phyloP scores from a whole-genome alignment of 2,113 vertebrate species.

The Nymphicus hollandicus region DNA sequence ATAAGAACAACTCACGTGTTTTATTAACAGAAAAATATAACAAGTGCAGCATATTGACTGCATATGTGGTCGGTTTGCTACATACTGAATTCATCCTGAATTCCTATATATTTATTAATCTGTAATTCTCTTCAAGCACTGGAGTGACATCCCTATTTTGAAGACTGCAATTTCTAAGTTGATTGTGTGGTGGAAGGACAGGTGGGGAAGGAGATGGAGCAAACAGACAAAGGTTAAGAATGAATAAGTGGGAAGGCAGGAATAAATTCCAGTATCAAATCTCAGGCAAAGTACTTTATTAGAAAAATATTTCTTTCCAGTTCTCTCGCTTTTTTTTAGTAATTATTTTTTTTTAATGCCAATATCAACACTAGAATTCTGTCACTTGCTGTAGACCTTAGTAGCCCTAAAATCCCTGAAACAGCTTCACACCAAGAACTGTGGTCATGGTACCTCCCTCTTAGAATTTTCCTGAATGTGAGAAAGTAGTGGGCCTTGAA shows the following conservation, averaged over 20 bases:
- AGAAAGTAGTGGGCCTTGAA: background rate
- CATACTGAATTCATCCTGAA: background rate
- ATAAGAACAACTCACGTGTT: background rate
- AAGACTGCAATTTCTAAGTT: background rate
- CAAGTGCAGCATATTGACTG: background rate
- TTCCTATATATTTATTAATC: background rate
- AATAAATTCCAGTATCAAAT: background rate
- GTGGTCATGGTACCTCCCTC: background rate
- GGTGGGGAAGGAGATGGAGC: background rate
- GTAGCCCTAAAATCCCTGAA: background rate
- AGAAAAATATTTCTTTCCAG: background rate
- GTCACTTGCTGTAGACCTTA: background rate
- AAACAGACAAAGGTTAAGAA: background rate
- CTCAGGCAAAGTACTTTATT: background rate
- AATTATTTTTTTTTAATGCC: background rate
- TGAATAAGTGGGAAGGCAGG: background rate
- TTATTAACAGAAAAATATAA: background rate
- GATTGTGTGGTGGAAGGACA: background rate
- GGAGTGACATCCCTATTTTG: background rate
- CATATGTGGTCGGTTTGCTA: background rate
- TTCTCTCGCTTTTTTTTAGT: background rate
- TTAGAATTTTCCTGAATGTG: background rate
- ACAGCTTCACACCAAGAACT: background rate
- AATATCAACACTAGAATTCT: background rate
- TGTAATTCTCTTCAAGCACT: background rate